These are phyloP conservation scores for Amphipyra berbera DNA, from an alignment of 2,888 invertebrate species.

Conservation along the genomic window DNA sequence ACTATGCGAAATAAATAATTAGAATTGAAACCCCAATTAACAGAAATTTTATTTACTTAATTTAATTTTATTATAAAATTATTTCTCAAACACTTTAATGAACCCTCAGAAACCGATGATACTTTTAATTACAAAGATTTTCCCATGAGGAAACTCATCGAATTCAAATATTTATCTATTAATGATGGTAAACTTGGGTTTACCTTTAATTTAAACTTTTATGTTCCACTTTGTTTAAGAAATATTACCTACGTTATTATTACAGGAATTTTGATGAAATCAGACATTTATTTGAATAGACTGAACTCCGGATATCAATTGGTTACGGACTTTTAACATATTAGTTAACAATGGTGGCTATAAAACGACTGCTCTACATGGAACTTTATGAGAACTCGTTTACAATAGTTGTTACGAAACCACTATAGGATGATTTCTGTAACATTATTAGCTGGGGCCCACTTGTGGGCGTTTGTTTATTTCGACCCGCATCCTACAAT, in stretches of 20 bases:
- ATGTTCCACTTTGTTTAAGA: background rate
- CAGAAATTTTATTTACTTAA: too few relatives aligned
- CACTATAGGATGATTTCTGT: slow-evolving; percentile 15
- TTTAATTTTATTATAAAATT: too few relatives aligned
- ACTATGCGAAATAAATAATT: too few relatives aligned
- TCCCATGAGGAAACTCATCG: background rate
- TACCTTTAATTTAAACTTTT: background rate
- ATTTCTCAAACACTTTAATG: too few relatives aligned
- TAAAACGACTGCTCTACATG: slow-evolving; percentile 2
- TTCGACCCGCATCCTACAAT: slow-evolving; percentile 8
- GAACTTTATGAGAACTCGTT: background rate
- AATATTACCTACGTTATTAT: too few relatives aligned
- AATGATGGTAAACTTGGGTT: background rate
- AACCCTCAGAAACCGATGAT: too few relatives aligned
- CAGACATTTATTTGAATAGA: too few relatives aligned
- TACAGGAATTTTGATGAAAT: too few relatives aligned
- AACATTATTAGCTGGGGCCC: slow-evolving; percentile 1
- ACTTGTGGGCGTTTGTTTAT: slow-evolving; percentile 1
- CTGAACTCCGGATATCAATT: too few relatives aligned
- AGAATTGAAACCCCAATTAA: too few relatives aligned
- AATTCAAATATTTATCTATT: slow-evolving; percentile 1
- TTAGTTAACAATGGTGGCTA: background rate
- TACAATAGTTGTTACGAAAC: slow-evolving; percentile 11
- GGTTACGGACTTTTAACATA: too few relatives aligned
- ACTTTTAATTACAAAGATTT: background rate